phyloP scores from a whole-genome alignment of 2,888 invertebrate genomes.

The Euzophera pinguis region DNA sequence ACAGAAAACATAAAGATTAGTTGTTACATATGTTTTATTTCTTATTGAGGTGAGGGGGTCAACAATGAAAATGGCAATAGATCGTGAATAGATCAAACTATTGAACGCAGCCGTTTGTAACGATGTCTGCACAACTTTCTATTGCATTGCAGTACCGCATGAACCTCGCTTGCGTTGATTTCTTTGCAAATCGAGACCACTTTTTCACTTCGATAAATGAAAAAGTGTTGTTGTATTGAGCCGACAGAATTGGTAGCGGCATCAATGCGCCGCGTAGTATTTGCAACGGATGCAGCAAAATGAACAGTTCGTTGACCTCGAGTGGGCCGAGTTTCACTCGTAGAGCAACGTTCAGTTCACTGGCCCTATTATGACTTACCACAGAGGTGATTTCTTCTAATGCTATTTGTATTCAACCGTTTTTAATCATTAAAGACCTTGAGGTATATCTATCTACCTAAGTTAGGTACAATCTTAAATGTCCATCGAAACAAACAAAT shows the following conservation, averaged over 20 bases:
- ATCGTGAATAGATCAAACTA: conserved; percentile 10
- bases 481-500: too few species aligned
- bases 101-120: not conserved
- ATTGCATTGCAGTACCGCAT: conserved; percentile 30
- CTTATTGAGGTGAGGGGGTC: not conserved
- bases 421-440: too few species aligned
- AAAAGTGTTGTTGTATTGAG: conserved; percentile 60
- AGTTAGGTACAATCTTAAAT: too few species aligned
- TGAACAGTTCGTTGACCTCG: conserved; percentile 75
- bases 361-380: conserved; percentile 65
- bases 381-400: conserved; percentile 42
- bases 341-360: conserved; percentile 69
- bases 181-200: conserved; percentile 52
- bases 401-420: not conserved
- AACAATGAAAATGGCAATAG: conserved; percentile 13
- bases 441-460: too few species aligned
- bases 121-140: conserved; percentile 43
- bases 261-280: conserved; percentile 68
- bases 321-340: conserved; percentile 74
- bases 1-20: too few species aligned
- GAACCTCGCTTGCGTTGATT: conserved; percentile 42
- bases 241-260: conserved; percentile 67
- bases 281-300: conserved; percentile 80
- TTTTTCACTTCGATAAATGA: conserved; percentile 59
- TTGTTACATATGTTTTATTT: not conserved